Evolutionary conservation across 2,888 invertebrate genomes (phyloP).

Genomic region (Acanthosepion lycidas): DNA sequence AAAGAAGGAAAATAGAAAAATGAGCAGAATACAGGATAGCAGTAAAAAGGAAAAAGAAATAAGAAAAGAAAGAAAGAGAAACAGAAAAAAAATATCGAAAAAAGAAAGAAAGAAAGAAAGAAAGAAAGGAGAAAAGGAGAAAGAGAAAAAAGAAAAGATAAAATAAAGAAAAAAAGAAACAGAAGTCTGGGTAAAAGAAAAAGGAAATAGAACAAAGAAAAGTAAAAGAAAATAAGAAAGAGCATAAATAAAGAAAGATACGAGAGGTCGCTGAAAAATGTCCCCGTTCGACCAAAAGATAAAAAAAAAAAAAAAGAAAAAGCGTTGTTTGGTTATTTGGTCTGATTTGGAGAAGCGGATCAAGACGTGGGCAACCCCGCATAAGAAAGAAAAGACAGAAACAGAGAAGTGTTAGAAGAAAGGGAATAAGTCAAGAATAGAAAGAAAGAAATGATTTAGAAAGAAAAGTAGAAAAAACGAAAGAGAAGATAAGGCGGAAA

Average conservation of each 20-base stretch:
- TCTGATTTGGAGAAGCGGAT: too few relatives aligned
- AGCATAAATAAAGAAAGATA: not conserved
- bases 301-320: too few relatives aligned
- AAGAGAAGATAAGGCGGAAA: not conserved
- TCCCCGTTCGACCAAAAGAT: too few relatives aligned
- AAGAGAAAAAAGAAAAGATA: not conserved
- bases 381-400: not conserved
- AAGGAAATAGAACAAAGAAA: not conserved
- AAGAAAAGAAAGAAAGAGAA: too few relatives aligned
- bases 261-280: not conserved
- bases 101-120: not conserved
- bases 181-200: not conserved
- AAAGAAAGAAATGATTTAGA: not conserved
- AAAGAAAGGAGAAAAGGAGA: not conserved
- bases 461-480: not conserved
- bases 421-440: not conserved
- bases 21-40: too few relatives aligned
- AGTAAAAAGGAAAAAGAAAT: too few relatives aligned
- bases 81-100: too few relatives aligned
- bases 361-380: too few relatives aligned
- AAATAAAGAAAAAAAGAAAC: too few relatives aligned
- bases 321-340: too few relatives aligned
- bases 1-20: too few relatives aligned
- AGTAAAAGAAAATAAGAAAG: not conserved
- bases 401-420: not conserved